phyloP scores from a whole-genome alignment of 1,140 invertebrate species.

The Nymphalis io region DNA sequence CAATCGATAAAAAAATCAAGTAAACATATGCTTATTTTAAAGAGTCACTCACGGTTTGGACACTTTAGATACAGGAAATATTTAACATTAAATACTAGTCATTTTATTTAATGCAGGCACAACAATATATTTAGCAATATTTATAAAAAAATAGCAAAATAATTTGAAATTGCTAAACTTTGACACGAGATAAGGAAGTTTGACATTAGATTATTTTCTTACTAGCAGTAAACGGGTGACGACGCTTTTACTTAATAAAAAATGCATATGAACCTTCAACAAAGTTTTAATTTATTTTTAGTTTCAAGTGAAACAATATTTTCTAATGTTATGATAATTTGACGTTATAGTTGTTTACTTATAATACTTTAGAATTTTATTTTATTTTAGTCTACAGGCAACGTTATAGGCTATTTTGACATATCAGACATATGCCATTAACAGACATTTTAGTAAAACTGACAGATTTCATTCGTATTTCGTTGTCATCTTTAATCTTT shows the following conservation, averaged over 20 bases:
- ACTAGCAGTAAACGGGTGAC: no score
- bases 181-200: constrained; percentile 23
- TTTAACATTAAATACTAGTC: background rate
- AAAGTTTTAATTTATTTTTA: no score
- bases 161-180: constrained; percentile 19
- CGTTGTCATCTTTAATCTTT: constrained; percentile 18
- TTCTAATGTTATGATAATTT: no score
- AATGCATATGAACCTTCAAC: no score
- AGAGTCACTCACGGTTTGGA: background rate
- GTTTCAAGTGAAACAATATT: no score
- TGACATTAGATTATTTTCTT: constrained; percentile 9
- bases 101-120: background rate
- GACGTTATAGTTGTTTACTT: no score
- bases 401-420: no score
- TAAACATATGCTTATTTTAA: constrained; percentile 18
- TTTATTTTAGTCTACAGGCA: no score
- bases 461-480: constrained; percentile 10
- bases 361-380: no score
- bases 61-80: background rate
- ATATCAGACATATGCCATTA: background rate
- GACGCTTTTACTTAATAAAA: no score
- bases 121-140: background rate
- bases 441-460: background rate
- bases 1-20: constrained; percentile 57
- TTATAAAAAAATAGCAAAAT: constrained; percentile 18